phyloP scores from a whole-genome alignment of 2,888 invertebrate genomes.

The Meta bourneti region DNA sequence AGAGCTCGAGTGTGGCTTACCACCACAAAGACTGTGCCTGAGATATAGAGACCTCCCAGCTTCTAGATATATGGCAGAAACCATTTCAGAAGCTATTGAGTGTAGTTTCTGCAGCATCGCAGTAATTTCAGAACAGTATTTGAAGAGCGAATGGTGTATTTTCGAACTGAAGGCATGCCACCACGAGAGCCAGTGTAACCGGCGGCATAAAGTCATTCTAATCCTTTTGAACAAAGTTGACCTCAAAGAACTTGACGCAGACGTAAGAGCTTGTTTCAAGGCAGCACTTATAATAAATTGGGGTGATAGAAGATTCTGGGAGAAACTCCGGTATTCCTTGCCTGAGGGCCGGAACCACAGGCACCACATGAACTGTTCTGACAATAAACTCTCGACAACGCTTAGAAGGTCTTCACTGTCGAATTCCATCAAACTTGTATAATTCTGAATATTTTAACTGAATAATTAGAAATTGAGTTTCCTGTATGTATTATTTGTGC shows the following conservation, averaged over 20 bases:
- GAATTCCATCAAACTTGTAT: slow-evolving; percentile 75
- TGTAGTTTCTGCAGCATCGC: slow-evolving; percentile 91
- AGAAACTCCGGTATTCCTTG: slow-evolving; percentile 91
- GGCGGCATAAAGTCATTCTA: slow-evolving; percentile 84
- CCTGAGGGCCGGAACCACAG: slow-evolving; percentile 83
- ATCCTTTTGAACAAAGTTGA: slow-evolving; percentile 91
- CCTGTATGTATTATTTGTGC: slow-evolving; percentile 24
- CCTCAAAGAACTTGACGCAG: slow-evolving; percentile 90
- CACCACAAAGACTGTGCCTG: slow-evolving; percentile 90
- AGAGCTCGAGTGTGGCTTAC: slow-evolving; percentile 86
- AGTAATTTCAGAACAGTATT: slow-evolving; percentile 92
- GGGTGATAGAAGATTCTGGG: slow-evolving; percentile 96
- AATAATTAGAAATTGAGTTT: slow-evolving; percentile 4
- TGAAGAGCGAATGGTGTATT: slow-evolving; percentile 94
- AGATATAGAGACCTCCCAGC: slow-evolving; percentile 93
- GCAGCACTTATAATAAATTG: slow-evolving; percentile 91
- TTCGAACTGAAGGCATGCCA: slow-evolving; percentile 94
- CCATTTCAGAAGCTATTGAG: slow-evolving; percentile 92
- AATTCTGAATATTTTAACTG: slow-evolving; percentile 18
- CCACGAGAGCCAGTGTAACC: slow-evolving; percentile 84
- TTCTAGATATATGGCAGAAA: slow-evolving; percentile 87
- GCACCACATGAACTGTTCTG: slow-evolving; percentile 65
- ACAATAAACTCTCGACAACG: slow-evolving; percentile 67
- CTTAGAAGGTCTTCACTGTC: slow-evolving; percentile 69
- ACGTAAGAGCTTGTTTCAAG: slow-evolving; percentile 91